These are phyloP conservation scores for Varecia variegata DNA, from an alignment of 2,797 vertebrate species.

Conservation along the genomic window DNA sequence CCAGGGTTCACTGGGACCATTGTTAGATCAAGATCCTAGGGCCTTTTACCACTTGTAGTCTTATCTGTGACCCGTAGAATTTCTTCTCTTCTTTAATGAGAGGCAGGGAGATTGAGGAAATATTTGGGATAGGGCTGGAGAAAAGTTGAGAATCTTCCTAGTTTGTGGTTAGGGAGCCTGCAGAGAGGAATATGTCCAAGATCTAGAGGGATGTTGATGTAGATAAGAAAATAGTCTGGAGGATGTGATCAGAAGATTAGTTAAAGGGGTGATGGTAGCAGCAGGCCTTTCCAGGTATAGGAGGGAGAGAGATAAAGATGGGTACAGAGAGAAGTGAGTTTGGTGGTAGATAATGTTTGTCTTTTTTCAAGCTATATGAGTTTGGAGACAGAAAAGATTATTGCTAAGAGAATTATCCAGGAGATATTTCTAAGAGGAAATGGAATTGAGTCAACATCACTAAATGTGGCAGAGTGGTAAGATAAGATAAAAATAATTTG, in stretches of 20 bases:
- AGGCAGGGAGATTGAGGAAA: not conserved
- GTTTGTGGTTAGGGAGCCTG: not conserved
- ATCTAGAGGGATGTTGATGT: not conserved
- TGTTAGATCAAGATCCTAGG: not conserved
- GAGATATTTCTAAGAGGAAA: not conserved
- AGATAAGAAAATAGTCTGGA: not conserved
- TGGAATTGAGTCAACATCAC: not conserved
- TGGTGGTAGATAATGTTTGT: not conserved
- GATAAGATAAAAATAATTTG: slow-evolving; percentile 26
- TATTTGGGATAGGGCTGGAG: not conserved
- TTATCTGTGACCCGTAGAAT: not conserved
- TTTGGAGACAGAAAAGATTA: not conserved
- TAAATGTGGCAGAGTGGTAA: not conserved
- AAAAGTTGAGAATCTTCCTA: not conserved
- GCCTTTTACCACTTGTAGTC: not conserved
- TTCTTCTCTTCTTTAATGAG: not conserved
- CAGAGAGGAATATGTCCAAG: not conserved
- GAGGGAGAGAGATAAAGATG: not conserved
- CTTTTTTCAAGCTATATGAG: not conserved
- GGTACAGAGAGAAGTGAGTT: not conserved
- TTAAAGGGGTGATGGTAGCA: not conserved
- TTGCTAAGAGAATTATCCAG: not conserved
- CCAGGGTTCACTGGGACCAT: not conserved
- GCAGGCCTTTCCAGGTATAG: not conserved
- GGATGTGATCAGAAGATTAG: not conserved